A percentile compares a stretch with the other conserved stretches of the same genome.
Conservation (phyloP, 2,797 vertebrate genomes). For the Ctenopoma kingsleyae region DNA sequence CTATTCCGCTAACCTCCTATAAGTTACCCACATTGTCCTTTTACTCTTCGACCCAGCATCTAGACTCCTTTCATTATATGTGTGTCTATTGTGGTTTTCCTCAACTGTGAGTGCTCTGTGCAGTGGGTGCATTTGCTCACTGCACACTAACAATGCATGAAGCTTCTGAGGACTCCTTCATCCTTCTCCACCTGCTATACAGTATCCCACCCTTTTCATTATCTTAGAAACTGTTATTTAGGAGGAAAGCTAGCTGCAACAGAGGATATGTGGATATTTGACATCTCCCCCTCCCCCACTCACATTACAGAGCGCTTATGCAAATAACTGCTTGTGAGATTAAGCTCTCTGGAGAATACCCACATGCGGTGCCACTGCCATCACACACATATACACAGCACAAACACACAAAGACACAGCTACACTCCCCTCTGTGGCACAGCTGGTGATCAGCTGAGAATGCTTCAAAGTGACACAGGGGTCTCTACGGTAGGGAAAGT, state of each 20-base stretch:
- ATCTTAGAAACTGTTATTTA: slow-evolving; percentile 31
- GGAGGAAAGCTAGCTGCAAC: slow-evolving; percentile 35
- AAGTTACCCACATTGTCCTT: background rate
- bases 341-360: slow-evolving; percentile 66
- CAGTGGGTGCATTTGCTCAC: slow-evolving; percentile 11
- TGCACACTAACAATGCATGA: slow-evolving; percentile 29
- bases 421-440: slow-evolving; percentile 21
- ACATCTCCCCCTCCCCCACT: slow-evolving; percentile 51
- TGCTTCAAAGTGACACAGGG: slow-evolving; percentile 11
- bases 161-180: slow-evolving; percentile 24
- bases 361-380: slow-evolving; percentile 60
- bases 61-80: background rate
- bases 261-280: slow-evolving; percentile 67
- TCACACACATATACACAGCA: slow-evolving; percentile 28
- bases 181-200: background rate
- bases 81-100: background rate
- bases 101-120: slow-evolving; percentile 6
- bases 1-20: background rate
- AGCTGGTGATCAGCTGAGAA: slow-evolving; percentile 67
- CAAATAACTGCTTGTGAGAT: slow-evolving; percentile 69
- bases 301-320: slow-evolving; percentile 55
- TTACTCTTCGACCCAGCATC: slow-evolving; percentile 5
- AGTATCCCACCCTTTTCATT: slow-evolving; percentile 40
- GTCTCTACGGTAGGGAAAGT: slow-evolving; percentile 8
- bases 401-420: slow-evolving; percentile 22